Evolutionary conservation across 2,113 vertebrate species (phyloP).

Genomic region (Amphilophus citrinellus): DNA sequence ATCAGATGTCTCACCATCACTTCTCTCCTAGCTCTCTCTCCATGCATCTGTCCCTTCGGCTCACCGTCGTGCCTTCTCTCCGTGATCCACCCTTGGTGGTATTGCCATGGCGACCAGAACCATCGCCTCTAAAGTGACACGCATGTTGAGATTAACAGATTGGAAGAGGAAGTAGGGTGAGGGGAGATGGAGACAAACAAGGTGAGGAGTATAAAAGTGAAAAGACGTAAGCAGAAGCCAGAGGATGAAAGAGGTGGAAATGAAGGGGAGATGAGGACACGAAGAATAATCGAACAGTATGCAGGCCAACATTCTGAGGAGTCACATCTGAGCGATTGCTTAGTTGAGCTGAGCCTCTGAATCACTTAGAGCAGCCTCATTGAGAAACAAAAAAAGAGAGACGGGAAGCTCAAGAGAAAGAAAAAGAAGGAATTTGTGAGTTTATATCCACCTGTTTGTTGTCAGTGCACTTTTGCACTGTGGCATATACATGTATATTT

Average conservation of each 20-base stretch:
- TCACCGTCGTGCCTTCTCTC: conserved; percentile 22
- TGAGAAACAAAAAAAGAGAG: conserved; percentile 22
- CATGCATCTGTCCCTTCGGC: conserved; percentile 61
- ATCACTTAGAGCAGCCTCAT: conserved; percentile 41
- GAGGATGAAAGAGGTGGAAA: not conserved
- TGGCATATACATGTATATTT: not conserved
- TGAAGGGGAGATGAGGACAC: conserved; percentile 19
- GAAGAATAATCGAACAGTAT: conserved; percentile 41
- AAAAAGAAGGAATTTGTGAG: not conserved
- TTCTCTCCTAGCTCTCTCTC: conserved; percentile 19
- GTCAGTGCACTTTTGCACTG: conserved; percentile 11
- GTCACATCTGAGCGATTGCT: conserved; percentile 56
- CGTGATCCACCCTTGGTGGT: conserved; percentile 15
- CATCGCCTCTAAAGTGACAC: conserved; percentile 31
- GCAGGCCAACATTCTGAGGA: conserved; percentile 43
- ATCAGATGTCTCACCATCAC: conserved; percentile 67
- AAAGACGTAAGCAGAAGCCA: not conserved
- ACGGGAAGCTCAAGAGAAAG: conserved; percentile 13
- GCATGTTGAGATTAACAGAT: conserved; percentile 47
- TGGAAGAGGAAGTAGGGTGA: not conserved
- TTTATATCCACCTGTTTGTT: conserved; percentile 18
- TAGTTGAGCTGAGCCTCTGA: conserved; percentile 36
- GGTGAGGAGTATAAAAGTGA: not conserved
- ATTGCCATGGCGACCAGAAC: conserved; percentile 15
- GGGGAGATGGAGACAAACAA: not conserved